Evolutionary conservation across 35 echinoderm and acorn worm genomes (phyloP), one percentile per base, ranked within the genome.

Genomic region (Lytechinus pictus): DNA sequence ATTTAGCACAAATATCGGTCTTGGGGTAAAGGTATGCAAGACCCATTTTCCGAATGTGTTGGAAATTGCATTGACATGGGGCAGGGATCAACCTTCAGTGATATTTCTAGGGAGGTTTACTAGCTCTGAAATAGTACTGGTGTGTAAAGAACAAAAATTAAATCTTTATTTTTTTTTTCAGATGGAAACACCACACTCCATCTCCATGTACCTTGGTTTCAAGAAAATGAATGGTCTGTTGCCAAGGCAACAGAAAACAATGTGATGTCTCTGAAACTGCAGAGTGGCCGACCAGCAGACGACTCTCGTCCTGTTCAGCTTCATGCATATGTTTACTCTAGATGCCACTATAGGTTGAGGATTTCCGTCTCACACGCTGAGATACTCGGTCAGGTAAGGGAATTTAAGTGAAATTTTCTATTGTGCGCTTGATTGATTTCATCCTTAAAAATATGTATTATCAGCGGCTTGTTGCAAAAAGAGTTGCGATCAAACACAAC

Each of bases 101-200:
- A 44, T 44, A 44, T 1, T 44, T 44, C 33, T 44, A 44, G 33
- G 33, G 33, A 44, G 33, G 33, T 44, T 44, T 44, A 0, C 33
- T 44, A 44, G 33, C 33, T 44, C 2, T 44, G 2, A 44, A 44
- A 44, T 44, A 44, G 33, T 44, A 44, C 33, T 58, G 9, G 56
- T 58, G 9, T 58, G 5, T 58, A 8, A 58, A 58, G 0, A 11
- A 58, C 9, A 9, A 58, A 58, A 58, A 58, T 9, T 0, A 58
- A 58, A 58, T 9, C 13, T 58, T 11, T 13, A 58, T 10, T 24
- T 89, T 24, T 27, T 54, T 54, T 27, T 93, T 54, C 14, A 93
- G 92, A 93, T 93, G 92, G 92, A 10, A 93, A 93, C 92, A 93
- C 92, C 54, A 93, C 92, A 53, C 92, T 93, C 9, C 92, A 93